Evolutionary conservation across 2,888 invertebrate species (phyloP), one percentile per base, ranked within the genome.

Genomic region (Schrankia costaestrigalis): DNA sequence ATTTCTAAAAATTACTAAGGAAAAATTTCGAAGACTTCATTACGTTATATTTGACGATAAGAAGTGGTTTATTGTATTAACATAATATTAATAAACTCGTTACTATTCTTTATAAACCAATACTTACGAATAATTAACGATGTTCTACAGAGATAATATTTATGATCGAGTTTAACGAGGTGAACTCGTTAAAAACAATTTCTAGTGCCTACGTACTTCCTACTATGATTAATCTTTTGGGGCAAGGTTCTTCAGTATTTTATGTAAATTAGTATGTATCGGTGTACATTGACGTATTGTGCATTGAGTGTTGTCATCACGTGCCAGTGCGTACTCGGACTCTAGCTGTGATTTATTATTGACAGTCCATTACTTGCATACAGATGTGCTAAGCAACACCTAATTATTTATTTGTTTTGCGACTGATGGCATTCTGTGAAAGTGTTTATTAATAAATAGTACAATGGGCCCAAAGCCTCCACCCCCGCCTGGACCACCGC

Each of bases 401-500:
- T 46, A 39, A 43, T 46, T 46, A 49, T 46, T 52, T 25, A 21
- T 10, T 52, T 56, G 54, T 36, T n/a, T 28, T 30, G 21, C 36
- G 15, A 11, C 54, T 49, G 46, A 78, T 78, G 78, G 77, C 68
- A 60, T 57, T 61, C 61, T 46, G 56, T 39, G 41, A 41, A 32
- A 35, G 63, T 64, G 50, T 45, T 38, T 53, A 42, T 40, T 59
- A 60, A 48, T 46, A 43, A 58, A 57, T 63, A 40, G 54, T 40
- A n/a, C n/a, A 49, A 69, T 73, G 74, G 73, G 46, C 56, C 89
- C 86, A 32, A 89, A 87, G 64, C 90, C 90, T 41, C 92, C 93
- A 26, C 92, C 92, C 11, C 90, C 91, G 55, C 92, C 93, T 11
- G 90, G 90, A 23, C 92, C 92, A 31, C 91, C 93, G 26, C 92